A percentile compares a stretch with the other conserved stretches of the same genome.
Conservation (phyloP, 1,140 invertebrate genomes). For the Halictus rubicundus region DNA sequence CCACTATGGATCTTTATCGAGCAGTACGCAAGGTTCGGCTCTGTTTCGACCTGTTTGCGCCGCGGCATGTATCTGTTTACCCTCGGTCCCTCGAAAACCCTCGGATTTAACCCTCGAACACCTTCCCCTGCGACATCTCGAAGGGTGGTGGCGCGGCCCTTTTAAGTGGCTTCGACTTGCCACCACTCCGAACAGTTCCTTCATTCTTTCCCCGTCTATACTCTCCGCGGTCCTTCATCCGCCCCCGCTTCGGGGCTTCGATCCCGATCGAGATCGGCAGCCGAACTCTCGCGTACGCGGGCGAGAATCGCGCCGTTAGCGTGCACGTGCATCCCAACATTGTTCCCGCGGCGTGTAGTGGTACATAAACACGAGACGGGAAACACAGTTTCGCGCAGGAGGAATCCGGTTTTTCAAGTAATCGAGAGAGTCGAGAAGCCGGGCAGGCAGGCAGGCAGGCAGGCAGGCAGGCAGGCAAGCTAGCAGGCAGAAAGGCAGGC, state of each 20-base stretch:
- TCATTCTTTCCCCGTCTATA: background rate
- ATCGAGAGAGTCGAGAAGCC: slow-evolving; percentile 68
- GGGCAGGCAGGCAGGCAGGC: slow-evolving; percentile 45
- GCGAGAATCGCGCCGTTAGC: slow-evolving; percentile 34
- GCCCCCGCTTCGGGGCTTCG: background rate
- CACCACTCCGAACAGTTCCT: background rate
- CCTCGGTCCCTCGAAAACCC: slow-evolving; percentile 59
- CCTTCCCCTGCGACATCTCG: slow-evolving; percentile 52
- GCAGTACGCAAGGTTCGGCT: no score
- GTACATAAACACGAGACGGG: slow-evolving; percentile 75
- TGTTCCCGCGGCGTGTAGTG: slow-evolving; percentile 60
- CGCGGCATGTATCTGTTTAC: slow-evolving; percentile 55
- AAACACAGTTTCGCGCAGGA: slow-evolving; percentile 77
- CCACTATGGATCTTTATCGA: no score
- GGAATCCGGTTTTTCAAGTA: slow-evolving; percentile 81
- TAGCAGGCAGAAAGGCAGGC: slow-evolving; percentile 43
- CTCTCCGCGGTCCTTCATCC: background rate
- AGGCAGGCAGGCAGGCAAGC: slow-evolving; percentile 41
- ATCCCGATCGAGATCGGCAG: slow-evolving; percentile 18
- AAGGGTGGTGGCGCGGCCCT: slow-evolving; percentile 54
- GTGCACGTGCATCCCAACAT: slow-evolving; percentile 57
- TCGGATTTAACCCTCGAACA: slow-evolving; percentile 65
- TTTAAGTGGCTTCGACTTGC: slow-evolving; percentile 21
- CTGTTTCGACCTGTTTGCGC: slow-evolving; percentile 45
- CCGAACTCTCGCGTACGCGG: slow-evolving; percentile 4